phyloP scores from a whole-genome alignment of 2,113 vertebrate species.

The Stercorarius parasiticus region DNA sequence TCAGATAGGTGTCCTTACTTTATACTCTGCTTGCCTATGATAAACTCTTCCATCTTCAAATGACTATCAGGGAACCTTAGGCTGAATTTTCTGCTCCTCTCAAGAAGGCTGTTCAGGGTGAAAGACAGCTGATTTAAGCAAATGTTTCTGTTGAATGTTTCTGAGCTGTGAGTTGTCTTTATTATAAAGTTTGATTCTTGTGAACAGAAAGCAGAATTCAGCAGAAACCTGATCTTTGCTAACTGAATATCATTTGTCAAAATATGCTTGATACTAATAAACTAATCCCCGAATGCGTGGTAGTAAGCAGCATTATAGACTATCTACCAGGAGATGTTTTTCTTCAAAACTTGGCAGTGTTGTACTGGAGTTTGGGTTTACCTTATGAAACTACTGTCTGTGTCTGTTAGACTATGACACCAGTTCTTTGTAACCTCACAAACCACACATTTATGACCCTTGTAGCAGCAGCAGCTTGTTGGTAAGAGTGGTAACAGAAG shows the following conservation, averaged over 20 bases:
- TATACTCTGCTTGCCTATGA: neutral
- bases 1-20: conserved; percentile 13
- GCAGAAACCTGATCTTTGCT: neutral
- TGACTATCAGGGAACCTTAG: neutral
- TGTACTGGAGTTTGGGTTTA: neutral
- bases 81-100: conserved; percentile 19
- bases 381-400: neutral
- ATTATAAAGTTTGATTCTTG: neutral
- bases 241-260: neutral
- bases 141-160: conserved; percentile 17
- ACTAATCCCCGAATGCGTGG: neutral
- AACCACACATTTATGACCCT: neutral
- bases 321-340: neutral
- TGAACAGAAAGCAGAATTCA: neutral
- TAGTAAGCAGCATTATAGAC: neutral
- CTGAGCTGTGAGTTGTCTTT: neutral
- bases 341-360: neutral
- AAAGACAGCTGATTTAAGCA: conserved; percentile 33
- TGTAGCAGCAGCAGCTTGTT: neutral
- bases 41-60: conserved; percentile 11
- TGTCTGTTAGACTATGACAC: neutral
- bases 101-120: conserved; percentile 8
- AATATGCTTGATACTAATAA: neutral
- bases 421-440: neutral
- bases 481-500: neutral